These are phyloP conservation scores for Oncorhynchus mykiss DNA, from an alignment of 2,113 vertebrate genomes.

Conservation along the genomic window DNA sequence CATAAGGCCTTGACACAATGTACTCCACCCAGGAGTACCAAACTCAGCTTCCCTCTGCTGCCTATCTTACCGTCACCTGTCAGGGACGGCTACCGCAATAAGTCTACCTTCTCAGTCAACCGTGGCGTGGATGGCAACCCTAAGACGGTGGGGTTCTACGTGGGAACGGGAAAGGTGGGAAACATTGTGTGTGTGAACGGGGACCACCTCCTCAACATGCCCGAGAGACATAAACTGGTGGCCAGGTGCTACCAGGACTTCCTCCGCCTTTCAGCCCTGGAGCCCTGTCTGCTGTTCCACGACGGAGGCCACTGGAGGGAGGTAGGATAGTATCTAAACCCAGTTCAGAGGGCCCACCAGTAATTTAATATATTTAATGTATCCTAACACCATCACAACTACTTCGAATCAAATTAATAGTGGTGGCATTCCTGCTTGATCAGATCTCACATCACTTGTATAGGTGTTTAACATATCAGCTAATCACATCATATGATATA, in stretches of 20 bases:
- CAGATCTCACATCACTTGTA: no score
- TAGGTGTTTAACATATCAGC: no score
- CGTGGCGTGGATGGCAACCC: conserved; percentile 80
- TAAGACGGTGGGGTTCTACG: conserved; percentile 82
- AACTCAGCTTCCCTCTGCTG: conserved; percentile 69
- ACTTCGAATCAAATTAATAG: no score
- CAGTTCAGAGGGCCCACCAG: no score
- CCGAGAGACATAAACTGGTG: conserved; percentile 79
- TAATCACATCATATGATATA: no score
- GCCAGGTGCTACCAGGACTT: conserved; percentile 81
- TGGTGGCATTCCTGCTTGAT: no score
- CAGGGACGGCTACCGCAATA: conserved; percentile 80
- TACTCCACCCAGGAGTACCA: conserved; percentile 23
- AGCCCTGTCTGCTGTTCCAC: conserved; percentile 79
- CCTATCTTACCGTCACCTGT: conserved; percentile 77
- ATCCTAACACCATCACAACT: no score
- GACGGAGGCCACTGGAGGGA: conserved; percentile 83
- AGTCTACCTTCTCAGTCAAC: conserved; percentile 87
- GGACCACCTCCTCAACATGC: conserved; percentile 77
- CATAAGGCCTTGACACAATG: conserved; percentile 22
- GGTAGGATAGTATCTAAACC: conserved; percentile 8
- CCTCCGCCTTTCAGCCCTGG: conserved; percentile 70
- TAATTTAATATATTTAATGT: no score
- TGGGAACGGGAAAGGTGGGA: conserved; percentile 73
- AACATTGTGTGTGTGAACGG: conserved; percentile 78